Base-by-base conservation (phyloP, 2,113 vertebrate genomes). In the Mirounga angustirostris region DNA sequence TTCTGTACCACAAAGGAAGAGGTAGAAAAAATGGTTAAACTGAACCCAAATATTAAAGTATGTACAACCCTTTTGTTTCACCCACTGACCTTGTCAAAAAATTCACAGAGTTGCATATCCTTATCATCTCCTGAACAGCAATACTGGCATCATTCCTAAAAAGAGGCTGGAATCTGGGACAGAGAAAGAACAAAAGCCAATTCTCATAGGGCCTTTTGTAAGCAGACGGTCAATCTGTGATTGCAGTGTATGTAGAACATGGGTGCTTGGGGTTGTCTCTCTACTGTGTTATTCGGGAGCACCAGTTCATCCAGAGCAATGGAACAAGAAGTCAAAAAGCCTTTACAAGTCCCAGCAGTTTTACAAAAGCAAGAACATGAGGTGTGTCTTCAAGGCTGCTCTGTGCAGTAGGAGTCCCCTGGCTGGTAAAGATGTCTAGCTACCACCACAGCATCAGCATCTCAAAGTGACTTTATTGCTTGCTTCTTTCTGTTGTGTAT, bases 191-290 rank as follows among this genome's bases (percentile, higher is more conserved):
- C 26, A 59, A 67, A 86, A 65, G 24, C 7, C 22, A 63, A 6
- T 28, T 85, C 14, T 81, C 19, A 58, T 36, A 40, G 71, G 52
- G 78, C n/a, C 5, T 36, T 36, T 16, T n/a, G 63, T 36, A 76
- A 54, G n/a, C 0, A 5, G 80, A n/a, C 1, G 13, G 13, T 59
- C 56, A 19, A 4, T 52, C 14, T 86, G 71, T 26, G 71, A 63
- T 4, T 21, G 43, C 7, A 24, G 33, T 15, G 43, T 1, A 0
- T 4, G 1, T 3, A 14, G n/a, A 22, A 52, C 22, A 46, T 19
- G 16, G 16, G 61, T 1, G 40, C 11, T 2, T 0, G 2, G n/a
- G 21, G 14, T 33, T 36, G 36, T 73, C 74, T 56, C 61, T 15
- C 56, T 50, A 4, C 2, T 36, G 6, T 36, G 33, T 30, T 22